Evolutionary conservation across 2,113 vertebrate species (phyloP).

Genomic region (Physeter macrocephalus): DNA sequence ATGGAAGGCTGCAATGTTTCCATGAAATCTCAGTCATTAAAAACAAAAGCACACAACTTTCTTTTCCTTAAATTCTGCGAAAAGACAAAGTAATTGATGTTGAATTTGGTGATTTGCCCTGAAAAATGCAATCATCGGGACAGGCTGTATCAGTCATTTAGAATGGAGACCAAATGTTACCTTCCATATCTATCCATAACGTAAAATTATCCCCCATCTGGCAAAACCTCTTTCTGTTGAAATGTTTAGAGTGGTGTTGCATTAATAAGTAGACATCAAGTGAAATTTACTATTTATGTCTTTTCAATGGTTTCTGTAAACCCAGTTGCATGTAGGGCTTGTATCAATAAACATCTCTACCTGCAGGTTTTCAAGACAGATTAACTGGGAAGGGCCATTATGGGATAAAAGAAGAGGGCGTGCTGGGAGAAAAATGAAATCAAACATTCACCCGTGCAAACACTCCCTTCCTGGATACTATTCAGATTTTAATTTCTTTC

Average conservation of each 20-base stretch:
- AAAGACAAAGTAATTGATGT: constrained; percentile 75
- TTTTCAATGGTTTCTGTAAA: constrained; percentile 79
- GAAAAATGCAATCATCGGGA: constrained; percentile 76
- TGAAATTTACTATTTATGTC: constrained; percentile 79
- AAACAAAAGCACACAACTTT: neutral
- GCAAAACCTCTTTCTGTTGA: constrained; percentile 77
- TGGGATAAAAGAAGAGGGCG: constrained; percentile 79
- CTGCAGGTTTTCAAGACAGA: constrained; percentile 79
- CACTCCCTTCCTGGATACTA: constrained; percentile 81
- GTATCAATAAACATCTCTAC: constrained; percentile 83
- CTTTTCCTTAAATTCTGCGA: constrained; percentile 44
- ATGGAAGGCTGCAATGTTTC: neutral
- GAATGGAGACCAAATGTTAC: constrained; percentile 82
- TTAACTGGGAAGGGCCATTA: constrained; percentile 81
- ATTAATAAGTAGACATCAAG: constrained; percentile 82
- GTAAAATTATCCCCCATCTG: constrained; percentile 82
- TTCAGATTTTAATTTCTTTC: constrained; percentile 78
- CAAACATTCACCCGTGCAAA: constrained; percentile 79
- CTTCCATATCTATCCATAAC: constrained; percentile 72
- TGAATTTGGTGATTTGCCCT: constrained; percentile 74
- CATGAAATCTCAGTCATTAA: constrained; percentile 1
- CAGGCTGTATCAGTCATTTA: constrained; percentile 79
- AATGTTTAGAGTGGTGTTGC: constrained; percentile 78
- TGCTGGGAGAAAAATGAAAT: constrained; percentile 84
- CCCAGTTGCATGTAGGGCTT: constrained; percentile 70